Conservation (phyloP, 2,888 invertebrate species). For the Alviniconcha strummeri region DNA sequence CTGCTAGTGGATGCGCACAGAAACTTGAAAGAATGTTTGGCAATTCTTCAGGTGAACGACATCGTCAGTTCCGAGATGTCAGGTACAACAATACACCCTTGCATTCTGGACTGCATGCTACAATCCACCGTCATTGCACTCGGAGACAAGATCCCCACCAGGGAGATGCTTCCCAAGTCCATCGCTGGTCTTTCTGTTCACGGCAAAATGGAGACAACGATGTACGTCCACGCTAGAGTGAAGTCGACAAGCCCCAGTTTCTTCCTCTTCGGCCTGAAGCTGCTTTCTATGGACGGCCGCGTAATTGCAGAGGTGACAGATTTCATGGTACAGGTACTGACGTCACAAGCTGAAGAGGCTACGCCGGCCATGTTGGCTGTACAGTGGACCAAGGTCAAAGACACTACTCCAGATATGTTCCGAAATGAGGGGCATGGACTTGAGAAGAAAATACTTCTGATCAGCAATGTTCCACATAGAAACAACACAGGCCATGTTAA, state of each 20-base stretch:
- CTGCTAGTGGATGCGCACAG: slow-evolving; percentile 38
- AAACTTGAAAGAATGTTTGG: slow-evolving; percentile 43
- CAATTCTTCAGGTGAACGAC: slow-evolving; percentile 41
- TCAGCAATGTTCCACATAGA: too few relatives aligned
- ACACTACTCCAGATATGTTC: neutral
- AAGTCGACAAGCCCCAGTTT: neutral
- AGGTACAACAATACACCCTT: slow-evolving; percentile 48
- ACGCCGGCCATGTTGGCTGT: neutral
- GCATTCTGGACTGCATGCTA: slow-evolving; percentile 49
- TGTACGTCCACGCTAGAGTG: too few relatives aligned
- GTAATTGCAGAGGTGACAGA: neutral
- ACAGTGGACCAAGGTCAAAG: neutral
- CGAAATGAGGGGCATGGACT: neutral
- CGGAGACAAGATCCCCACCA: neutral
- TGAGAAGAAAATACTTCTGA: too few relatives aligned
- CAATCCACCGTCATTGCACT: slow-evolving; percentile 40
- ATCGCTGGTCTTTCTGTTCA: too few relatives aligned
- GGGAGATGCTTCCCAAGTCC: slow-evolving; percentile 6
- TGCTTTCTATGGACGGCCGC: neutral
- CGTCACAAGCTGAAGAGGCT: neutral
- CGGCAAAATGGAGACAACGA: too few relatives aligned
- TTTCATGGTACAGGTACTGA: neutral
- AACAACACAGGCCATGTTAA: too few relatives aligned
- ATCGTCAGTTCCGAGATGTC: slow-evolving; percentile 38
- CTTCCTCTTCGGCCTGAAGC: neutral